Conservation (phyloP, 2,797 vertebrate genomes). For the Siniperca scherzeri region DNA sequence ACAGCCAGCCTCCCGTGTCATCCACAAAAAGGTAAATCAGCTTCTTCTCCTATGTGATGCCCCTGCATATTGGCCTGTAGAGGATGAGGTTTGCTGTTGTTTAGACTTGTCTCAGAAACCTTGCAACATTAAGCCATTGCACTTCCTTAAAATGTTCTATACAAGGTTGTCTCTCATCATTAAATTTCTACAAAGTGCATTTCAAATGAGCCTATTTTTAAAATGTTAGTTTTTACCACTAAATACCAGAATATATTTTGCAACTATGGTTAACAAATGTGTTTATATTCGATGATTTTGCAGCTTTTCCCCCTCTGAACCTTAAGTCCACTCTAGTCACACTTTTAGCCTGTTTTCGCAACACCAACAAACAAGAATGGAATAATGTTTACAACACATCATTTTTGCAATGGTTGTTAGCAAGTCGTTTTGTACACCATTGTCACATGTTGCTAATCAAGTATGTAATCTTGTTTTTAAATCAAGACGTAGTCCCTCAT, state of each 20-base stretch:
- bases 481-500: too few relatives aligned
- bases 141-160: constrained; percentile 16
- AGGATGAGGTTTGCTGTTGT: constrained; percentile 1
- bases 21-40: constrained; percentile 90
- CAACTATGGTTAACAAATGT: background rate
- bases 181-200: background rate
- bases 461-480: background rate
- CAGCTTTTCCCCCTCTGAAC: background rate
- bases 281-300: background rate
- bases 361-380: background rate
- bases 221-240: background rate
- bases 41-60: background rate
- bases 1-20: constrained; percentile 84
- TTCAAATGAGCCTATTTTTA: background rate
- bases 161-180: background rate
- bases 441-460: background rate
- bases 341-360: background rate
- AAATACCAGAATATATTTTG: background rate
- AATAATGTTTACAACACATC: background rate
- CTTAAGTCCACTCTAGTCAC: background rate
- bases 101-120: background rate
- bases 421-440: background rate
- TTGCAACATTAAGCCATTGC: constrained; percentile 5
- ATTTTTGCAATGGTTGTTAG: background rate
- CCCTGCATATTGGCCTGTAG: background rate